These are phyloP conservation scores for Spisula solida DNA, from an alignment of 2,888 invertebrate species.

Conservation along the genomic window DNA sequence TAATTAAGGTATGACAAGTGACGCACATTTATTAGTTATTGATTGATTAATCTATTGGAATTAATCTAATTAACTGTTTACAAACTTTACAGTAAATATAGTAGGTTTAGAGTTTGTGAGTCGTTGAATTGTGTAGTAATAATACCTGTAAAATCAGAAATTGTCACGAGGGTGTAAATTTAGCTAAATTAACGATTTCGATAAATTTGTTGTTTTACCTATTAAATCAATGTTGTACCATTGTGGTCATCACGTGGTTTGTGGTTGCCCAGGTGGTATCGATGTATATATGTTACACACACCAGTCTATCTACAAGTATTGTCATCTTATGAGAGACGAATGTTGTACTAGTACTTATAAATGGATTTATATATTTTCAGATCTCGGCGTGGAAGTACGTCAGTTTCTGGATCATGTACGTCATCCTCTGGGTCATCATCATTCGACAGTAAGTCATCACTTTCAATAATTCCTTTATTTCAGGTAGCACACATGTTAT, in stretches of 20 bases:
- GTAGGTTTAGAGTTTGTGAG: neutral
- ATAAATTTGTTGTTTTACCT: too few relatives aligned
- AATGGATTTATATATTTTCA: slow-evolving; percentile 58
- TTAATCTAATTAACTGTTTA: too few relatives aligned
- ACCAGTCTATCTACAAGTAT: neutral
- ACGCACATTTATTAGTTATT: neutral
- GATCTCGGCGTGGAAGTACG: slow-evolving; percentile 77
- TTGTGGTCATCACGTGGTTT: neutral
- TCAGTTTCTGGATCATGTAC: slow-evolving; percentile 73
- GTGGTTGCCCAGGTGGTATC: too few relatives aligned
- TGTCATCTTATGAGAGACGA: neutral
- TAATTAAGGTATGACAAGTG: neutral
- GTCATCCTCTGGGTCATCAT: slow-evolving; percentile 73
- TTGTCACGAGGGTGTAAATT: too few relatives aligned
- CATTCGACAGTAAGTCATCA: slow-evolving; percentile 76
- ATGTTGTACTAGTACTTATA: neutral
- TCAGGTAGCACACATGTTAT: neutral
- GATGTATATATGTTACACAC: neutral
- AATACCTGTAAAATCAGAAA: too few relatives aligned
- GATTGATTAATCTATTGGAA: too few relatives aligned
- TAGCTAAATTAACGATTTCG: too few relatives aligned
- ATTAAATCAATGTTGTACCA: neutral
- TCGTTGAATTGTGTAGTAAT: neutral
- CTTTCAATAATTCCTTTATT: neutral
- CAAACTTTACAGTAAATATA: too few relatives aligned